phyloP scores from a whole-genome alignment of 2,797 vertebrate genomes.

The Pyrocephalus nanus region DNA sequence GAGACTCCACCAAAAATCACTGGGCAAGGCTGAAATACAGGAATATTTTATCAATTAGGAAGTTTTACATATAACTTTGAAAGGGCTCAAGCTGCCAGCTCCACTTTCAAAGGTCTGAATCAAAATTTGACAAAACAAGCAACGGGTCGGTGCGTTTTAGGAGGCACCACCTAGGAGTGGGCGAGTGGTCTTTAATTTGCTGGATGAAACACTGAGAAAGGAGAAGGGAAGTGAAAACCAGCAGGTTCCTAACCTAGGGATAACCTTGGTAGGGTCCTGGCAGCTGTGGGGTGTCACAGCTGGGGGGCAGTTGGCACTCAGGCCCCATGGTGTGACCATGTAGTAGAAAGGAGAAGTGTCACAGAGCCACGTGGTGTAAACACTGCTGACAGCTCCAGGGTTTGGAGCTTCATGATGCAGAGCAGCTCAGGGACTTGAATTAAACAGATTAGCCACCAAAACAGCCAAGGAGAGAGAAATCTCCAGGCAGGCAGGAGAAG shows the following conservation, averaged over 20 bases:
- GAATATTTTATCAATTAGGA: background rate
- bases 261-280: background rate
- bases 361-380: accelerated
- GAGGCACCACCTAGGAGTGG: accelerated
- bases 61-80: background rate
- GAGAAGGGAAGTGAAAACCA: background rate
- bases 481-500: background rate
- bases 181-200: accelerated
- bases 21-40: background rate
- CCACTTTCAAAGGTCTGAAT: background rate
- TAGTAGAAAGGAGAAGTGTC: accelerated
- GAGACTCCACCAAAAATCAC: background rate
- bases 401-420: background rate
- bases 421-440: background rate
- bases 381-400: accelerated
- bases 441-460: background rate
- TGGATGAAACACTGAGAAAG: background rate
- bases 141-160: accelerated
- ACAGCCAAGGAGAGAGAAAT: background rate
- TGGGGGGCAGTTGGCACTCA: background rate
- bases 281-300: background rate
- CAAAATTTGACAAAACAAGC: background rate
- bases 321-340: accelerated
- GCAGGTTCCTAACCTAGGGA: background rate
- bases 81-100: background rate